Evolutionary conservation across 2,113 vertebrate genomes (phyloP), one percentile per base, ranked within the genome.

Genomic region (Callipepla californica): DNA sequence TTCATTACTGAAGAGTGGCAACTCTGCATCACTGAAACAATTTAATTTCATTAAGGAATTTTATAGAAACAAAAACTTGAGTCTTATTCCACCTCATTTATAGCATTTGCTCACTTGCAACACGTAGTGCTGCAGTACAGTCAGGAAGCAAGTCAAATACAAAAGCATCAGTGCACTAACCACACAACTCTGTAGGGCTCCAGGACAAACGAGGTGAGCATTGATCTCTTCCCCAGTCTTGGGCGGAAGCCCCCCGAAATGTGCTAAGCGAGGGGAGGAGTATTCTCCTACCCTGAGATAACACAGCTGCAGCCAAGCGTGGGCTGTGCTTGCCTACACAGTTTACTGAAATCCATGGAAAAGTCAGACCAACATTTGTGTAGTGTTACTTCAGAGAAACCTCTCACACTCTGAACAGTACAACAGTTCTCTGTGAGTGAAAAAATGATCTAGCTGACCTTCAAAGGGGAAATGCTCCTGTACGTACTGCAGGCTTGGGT

Each of bases 121-220:
- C 34, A 20, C 6, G 18, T 36, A 63, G 73, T 26, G 25, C 50
- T 47, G 16, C 2, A 74, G 23, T 15, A 17, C 17, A 45, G 51
- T 13, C 5, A 55, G 15, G 44, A 36, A 58, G 22, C 18, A 58
- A 57, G 18, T 13, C 30, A 32, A 30, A 23, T 83, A 13, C 13
- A 34, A 72, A 34, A 40, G 19, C 14, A 12, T 25, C 4, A 1
- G 45, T 45, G 25, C 59, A 40, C 26, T 22, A 59, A 36, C 32
- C n/a, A 30, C 26, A 8, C 0, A 38, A 19, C 51, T 22, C 58
- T 18, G 25, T 30, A 45, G 21, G 28, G 26, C n/a, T 51, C 34
- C 44, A 38, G 21, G 42, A 32, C 44, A 23, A 38, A 22, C 6
- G 1, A 1, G 30, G 42, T 0, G 0, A 59, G 40, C 1, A 1